Evolutionary conservation across 2,113 vertebrate genomes (phyloP), one percentile per base, ranked within the genome.

Genomic region (Arvicanthis niloticus): DNA sequence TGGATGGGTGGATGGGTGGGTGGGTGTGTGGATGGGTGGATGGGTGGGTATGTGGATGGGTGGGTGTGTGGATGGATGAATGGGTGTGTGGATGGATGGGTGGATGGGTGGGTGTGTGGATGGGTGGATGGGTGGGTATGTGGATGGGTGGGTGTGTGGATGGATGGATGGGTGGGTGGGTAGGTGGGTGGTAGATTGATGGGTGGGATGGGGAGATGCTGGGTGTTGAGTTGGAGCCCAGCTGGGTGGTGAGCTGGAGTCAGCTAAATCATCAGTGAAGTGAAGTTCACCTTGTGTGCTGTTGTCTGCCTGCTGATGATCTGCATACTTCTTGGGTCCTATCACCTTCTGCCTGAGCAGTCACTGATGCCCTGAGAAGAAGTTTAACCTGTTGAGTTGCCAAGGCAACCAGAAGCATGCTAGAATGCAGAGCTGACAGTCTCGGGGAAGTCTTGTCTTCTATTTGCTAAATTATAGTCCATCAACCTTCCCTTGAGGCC

Each of bases 321-420:
- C 62, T 62, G 56, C 40, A 76, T 58, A 91, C 51, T 85, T 92
- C 91, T 37, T 60, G 77, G 84, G 24, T 76, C 53, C 78, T 73
- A 73, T 92, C 93, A 94, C 93, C 91, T 97, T 78, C 88, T 42
- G 65, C 65, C 65, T n/a, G 65, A 97, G 85, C 65, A 96, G 95
- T 96, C 80, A 82, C n/a, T 0, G 10, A 95, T 94, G 95, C 89
- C 88, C 80, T n/a, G 78, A 93, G 92, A 92, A 95, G 88, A 95
- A 91, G 76, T n/a, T 94, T 77, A 91, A 95, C 88, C 90, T 94
- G 97, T 93, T 85, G 89, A 88, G 97, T 97, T 97, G 95, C 95
- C 96, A 95, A 97, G 97, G 96, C 88, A 97, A 97, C 92, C n/a
- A 77, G 92, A 85, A 89, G 58, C 56, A 56, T 65, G 84, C 75